Base-by-base conservation (phyloP, 2,888 invertebrate genomes). In the Chrysolina americana region DNA sequence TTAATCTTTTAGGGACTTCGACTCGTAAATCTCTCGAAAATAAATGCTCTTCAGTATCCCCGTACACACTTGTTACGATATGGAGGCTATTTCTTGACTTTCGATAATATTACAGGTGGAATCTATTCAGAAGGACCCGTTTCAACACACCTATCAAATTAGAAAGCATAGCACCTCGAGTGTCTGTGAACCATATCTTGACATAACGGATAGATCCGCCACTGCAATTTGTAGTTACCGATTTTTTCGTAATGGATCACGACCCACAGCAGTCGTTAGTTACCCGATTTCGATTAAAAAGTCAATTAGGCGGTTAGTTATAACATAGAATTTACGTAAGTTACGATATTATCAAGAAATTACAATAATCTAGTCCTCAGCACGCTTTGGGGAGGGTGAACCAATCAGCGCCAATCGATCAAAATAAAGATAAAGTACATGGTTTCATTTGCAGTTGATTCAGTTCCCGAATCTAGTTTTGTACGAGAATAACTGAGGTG, bases 221-320 rank as follows among this genome's bases (percentile, higher is more conserved):
- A 59, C 59, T 59, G 59, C 28, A 59, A 59, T 59, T 59, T 59
- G 59, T 59, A 36, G 59, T 36, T 36, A 53, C 59, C n/a, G 59
- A 59, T 59, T 59, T 59, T 59, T 59, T 59, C n/a, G 59, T 59
- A 59, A 23, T 59, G 59, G 59, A 36, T 59, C 59, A 59, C 59
- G 59, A 59, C 59, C 59, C 36, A 28, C 59, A 59, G n/a, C n/a
- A 15, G n/a, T 28, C 36, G 59, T 59, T 59, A 59, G 59, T 36
- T 59, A n/a, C 28, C n/a, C n/a, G 59, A 59, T 59, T 59, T 28
- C 59, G 59, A 59, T 59, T 59, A 59, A 59, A 59, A 36, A 59
- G 59, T 59, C 59, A 59, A 59, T 59, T 59, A 59, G 59, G n/a
- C 59, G 28, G 23, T 59, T 59, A n/a, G 28, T 28, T 59, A 59